Percentiles rank a stretch among this genome's conserved stretches.
Evolutionary conservation across 2,888 invertebrate species (phyloP).

Genomic region (Cheilosia scutellata): DNA sequence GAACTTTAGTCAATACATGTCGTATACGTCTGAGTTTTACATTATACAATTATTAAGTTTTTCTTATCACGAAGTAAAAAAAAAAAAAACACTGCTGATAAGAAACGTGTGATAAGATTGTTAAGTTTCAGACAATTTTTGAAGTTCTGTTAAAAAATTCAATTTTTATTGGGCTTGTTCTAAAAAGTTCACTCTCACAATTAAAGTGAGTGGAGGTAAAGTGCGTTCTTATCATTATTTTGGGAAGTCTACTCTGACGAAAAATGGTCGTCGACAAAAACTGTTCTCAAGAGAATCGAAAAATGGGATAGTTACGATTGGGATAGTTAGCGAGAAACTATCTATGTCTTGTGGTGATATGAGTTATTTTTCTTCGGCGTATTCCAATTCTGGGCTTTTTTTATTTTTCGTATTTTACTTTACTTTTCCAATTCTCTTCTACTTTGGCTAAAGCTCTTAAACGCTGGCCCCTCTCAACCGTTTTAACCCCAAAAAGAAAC

Average conservation of each 20-base stretch:
- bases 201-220: neutral
- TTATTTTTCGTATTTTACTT: conserved; percentile 28
- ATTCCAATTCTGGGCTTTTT: conserved; percentile 21
- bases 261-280: neutral
- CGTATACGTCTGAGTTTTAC: conserved; percentile 19
- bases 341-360: conserved; percentile 21
- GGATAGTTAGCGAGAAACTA: conserved; percentile 23
- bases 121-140: conserved; percentile 37
- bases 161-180: neutral
- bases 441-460: conserved; percentile 56
- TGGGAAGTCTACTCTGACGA: neutral
- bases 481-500: conserved; percentile 57
- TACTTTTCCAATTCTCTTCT: conserved; percentile 35
- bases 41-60: conserved; percentile 40
- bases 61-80: conserved; percentile 34
- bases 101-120: conserved; percentile 47
- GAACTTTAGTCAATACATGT: conserved; percentile 27
- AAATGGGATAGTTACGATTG: conserved; percentile 35
- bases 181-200: neutral
- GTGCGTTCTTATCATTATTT: neutral
- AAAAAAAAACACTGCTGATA: conserved; percentile 31
- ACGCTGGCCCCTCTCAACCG: conserved; percentile 28
- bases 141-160: neutral
- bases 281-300: conserved; percentile 1
- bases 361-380: conserved; percentile 16